phyloP scores from a whole-genome alignment of 1,140 invertebrate genomes.

The Zaprionus ornatus region DNA sequence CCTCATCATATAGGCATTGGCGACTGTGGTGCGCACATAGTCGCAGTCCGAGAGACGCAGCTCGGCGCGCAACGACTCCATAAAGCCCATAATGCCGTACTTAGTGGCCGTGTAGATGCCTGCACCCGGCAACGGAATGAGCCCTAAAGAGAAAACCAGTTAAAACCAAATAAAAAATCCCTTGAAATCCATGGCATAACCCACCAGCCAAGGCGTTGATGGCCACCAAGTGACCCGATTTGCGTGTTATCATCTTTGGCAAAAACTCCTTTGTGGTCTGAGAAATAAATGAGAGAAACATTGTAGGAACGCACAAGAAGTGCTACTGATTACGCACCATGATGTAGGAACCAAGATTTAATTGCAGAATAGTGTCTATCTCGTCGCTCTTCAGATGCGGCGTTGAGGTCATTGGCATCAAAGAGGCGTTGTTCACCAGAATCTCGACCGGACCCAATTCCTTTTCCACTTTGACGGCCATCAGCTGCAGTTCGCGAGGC shows the following conservation, averaged over 20 bases:
- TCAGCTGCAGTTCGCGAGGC: constrained; percentile 71
- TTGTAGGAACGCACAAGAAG: background rate
- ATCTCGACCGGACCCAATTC: constrained; percentile 82
- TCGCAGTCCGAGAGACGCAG: constrained; percentile 75
- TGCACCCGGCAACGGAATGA: constrained; percentile 72
- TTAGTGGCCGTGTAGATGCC: constrained; percentile 82
- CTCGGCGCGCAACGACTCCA: constrained; percentile 72
- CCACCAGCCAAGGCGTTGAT: constrained; percentile 76
- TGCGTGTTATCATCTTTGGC: constrained; percentile 77
- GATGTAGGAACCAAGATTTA: constrained; percentile 80
- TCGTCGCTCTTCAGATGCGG: constrained; percentile 72
- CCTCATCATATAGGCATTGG: constrained; percentile 77
- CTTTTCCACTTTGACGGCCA: constrained; percentile 77
- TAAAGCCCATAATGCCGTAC: constrained; percentile 80
- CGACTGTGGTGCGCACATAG: constrained; percentile 76
- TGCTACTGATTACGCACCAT: constrained; percentile 51
- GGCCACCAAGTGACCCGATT: constrained; percentile 76
- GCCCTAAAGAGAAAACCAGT: constrained; percentile 28
- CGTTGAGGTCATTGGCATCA: constrained; percentile 80
- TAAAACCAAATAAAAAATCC: background rate
- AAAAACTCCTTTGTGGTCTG: constrained; percentile 80
- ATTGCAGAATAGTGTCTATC: constrained; percentile 76
- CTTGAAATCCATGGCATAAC: background rate
- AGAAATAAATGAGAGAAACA: background rate
- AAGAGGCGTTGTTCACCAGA: constrained; percentile 79